Evolutionary conservation across 23 tunicate genomes (phyloP).

Genomic region (Halocynthia roretzi): DNA sequence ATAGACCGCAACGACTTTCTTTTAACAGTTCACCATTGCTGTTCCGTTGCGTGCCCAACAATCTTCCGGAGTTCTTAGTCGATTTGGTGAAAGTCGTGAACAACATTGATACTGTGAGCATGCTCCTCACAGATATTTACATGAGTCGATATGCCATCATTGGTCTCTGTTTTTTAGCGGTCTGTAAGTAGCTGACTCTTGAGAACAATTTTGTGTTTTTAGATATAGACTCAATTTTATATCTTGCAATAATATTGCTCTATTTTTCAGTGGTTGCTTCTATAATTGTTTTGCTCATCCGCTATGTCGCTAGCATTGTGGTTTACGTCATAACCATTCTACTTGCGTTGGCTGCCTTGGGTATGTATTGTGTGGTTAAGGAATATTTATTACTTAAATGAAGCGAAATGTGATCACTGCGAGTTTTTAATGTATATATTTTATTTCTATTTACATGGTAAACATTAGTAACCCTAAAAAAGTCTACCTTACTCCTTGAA

Average conservation of each 20-base stretch:
- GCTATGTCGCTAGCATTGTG: conserved; percentile 76
- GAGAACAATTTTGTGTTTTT: background rate
- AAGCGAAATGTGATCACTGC: too few species aligned
- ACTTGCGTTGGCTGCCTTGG: conserved; percentile 47
- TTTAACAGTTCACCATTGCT: conserved; percentile 38
- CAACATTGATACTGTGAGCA: conserved; percentile 40
- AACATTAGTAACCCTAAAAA: too few species aligned
- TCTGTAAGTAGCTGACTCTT: conserved; percentile 44
- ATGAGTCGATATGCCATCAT: conserved; percentile 70
- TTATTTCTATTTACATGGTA: too few species aligned
- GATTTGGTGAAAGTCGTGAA: conserved; percentile 29
- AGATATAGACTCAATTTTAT: background rate
- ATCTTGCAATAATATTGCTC: background rate
- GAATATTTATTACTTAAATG: background rate
- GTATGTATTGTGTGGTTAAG: conserved; percentile 31
- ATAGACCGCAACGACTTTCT: background rate
- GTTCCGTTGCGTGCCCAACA: conserved; percentile 68
- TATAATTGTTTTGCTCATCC: conserved; percentile 62
- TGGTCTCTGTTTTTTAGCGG: conserved; percentile 62
- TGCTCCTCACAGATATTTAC: conserved; percentile 65
- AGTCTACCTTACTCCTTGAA: too few species aligned
- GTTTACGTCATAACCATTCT: conserved; percentile 68
- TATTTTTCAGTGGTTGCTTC: conserved; percentile 56
- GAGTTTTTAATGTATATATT: too few species aligned
- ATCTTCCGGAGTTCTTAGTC: conserved; percentile 37